phyloP scores from a whole-genome alignment of 2,113 vertebrate genomes.

The Fulica atra region DNA sequence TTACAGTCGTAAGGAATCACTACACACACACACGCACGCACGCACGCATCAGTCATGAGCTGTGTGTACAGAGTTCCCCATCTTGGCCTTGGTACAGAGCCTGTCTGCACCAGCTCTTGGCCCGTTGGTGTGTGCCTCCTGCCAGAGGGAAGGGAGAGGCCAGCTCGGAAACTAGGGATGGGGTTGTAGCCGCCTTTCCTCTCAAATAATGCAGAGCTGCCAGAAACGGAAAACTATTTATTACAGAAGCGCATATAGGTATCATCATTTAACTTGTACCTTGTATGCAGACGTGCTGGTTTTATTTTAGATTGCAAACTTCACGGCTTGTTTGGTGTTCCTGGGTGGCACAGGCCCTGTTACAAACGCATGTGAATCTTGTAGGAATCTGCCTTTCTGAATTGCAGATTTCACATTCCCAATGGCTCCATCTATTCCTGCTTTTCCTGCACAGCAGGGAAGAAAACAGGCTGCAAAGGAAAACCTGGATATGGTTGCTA shows the following conservation, averaged over 20 bases:
- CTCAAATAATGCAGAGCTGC: background rate
- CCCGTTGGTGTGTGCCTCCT: accelerated
- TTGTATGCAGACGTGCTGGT: background rate
- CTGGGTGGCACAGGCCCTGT: background rate
- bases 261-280: background rate
- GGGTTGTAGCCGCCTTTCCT: background rate
- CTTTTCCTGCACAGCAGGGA: accelerated
- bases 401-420: background rate
- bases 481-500: background rate
- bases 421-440: accelerated
- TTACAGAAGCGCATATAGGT: background rate
- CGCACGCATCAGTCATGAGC: background rate
- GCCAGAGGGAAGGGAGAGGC: background rate
- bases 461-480: background rate
- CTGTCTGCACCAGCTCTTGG: background rate
- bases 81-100: background rate
- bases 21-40: no score
- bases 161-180: background rate
- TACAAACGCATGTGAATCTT: background rate
- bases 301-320: background rate
- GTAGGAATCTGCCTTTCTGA: background rate
- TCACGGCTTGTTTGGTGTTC: background rate
- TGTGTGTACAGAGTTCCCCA: background rate
- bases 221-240: background rate
- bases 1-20: background rate